Conservation (phyloP, 2,888 invertebrate genomes). For the Hirtodrosophila alboralis region DNA sequence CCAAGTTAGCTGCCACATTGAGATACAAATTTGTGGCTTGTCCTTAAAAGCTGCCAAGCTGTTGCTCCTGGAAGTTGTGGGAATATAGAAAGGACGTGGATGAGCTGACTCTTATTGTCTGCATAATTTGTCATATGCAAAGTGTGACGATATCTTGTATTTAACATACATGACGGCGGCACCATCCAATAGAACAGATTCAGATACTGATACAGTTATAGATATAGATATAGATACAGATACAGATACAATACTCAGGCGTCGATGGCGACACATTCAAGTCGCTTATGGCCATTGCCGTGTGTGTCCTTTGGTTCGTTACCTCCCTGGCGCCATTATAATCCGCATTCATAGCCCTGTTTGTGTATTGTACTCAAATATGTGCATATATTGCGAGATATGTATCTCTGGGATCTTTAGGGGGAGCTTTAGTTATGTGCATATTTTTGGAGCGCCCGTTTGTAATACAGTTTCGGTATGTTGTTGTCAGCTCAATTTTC, state of each 20-base stretch:
- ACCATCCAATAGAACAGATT: constrained; percentile 14
- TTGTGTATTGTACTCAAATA: constrained; percentile 37
- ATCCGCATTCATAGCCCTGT: constrained; percentile 67
- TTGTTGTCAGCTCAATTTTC: constrained; percentile 81
- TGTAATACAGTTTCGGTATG: constrained; percentile 75
- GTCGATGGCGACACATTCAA: constrained; percentile 33
- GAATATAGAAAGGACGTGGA: neutral
- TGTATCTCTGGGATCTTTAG: constrained; percentile 46
- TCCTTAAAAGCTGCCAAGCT: constrained; percentile 36
- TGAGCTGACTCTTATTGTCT: constrained; percentile 29
- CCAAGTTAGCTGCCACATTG: constrained; percentile 6
- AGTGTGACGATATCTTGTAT: constrained; percentile 37
- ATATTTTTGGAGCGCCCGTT: constrained; percentile 58
- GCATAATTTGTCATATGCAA: constrained; percentile 71
- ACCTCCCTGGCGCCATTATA: constrained; percentile 52
- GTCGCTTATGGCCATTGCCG: constrained; percentile 11
- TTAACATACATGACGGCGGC: constrained; percentile 24
- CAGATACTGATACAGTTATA: constrained; percentile 11
- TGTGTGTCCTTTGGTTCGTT: constrained; percentile 34
- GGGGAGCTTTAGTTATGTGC: constrained; percentile 76
- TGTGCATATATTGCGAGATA: constrained; percentile 42
- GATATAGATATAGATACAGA: constrained; percentile 5
- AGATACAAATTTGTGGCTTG: constrained; percentile 19
- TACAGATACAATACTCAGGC: constrained; percentile 25
- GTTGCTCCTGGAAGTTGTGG: constrained; percentile 15